Evolutionary conservation across 2,888 invertebrate genomes (phyloP).

Genomic region (Clostera curtula): DNA sequence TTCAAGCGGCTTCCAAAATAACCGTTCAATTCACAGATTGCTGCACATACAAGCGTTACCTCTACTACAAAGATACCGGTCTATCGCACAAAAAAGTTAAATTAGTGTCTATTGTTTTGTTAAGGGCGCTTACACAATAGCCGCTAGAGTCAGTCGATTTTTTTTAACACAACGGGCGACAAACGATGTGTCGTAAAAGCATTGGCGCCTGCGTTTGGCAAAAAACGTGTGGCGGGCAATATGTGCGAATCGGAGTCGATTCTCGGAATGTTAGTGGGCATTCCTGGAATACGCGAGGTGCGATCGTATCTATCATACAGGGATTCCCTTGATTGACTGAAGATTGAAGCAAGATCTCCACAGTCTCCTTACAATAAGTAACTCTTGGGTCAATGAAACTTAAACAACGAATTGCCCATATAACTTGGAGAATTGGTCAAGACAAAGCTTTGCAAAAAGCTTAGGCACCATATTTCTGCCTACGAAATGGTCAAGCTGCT

Average conservation of each 20-base stretch:
- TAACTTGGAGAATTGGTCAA: no score
- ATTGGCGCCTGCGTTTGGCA: conserved; percentile 51
- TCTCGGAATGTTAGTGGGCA: conserved; percentile 45
- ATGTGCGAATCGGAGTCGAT: conserved; percentile 54
- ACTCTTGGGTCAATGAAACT: no score
- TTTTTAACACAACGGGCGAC: conserved; percentile 40
- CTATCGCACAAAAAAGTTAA: conserved; percentile 33
- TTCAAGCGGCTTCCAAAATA: conserved; percentile 23
- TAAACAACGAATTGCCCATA: no score
- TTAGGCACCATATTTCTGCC: no score
- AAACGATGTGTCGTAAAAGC: conserved; percentile 51
- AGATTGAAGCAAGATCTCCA: no score
- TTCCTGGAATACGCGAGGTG: conserved; percentile 42
- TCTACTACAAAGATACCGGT: conserved; percentile 24
- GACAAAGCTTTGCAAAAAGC: no score
- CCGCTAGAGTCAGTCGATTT: conserved; percentile 41
- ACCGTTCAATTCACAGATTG: conserved; percentile 35
- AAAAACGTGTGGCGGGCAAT: conserved; percentile 49
- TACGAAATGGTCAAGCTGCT: no score
- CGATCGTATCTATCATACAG: conserved; percentile 27
- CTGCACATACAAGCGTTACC: conserved; percentile 22
- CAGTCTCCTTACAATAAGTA: no score
- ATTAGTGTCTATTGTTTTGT: conserved; percentile 60
- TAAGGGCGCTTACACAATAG: conserved; percentile 45
- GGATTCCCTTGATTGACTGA: conserved; percentile 20